phyloP scores from a whole-genome alignment of 92 coral and sea anemone species.

The Palythoa grandis region DNA sequence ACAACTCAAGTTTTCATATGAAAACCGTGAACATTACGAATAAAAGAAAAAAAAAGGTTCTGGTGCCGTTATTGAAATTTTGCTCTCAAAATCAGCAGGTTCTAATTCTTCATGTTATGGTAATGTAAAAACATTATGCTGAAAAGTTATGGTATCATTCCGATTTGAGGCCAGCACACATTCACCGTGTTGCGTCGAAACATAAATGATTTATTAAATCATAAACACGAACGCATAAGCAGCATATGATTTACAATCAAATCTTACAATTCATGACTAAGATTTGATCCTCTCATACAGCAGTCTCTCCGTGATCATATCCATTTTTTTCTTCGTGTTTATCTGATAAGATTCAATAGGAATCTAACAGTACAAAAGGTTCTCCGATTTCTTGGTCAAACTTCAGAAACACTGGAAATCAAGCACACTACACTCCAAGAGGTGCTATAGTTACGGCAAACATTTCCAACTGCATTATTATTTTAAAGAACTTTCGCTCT shows the following conservation, averaged over 20 bases:
- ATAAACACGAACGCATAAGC: not conserved
- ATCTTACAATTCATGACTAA: slow-evolving; percentile 3
- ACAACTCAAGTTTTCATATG: too few relatives aligned
- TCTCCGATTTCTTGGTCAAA: not conserved
- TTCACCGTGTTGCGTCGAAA: too few relatives aligned
- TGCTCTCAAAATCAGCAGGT: too few relatives aligned
- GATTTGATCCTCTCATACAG: not conserved
- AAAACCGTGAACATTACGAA: too few relatives aligned
- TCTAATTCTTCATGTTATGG: too few relatives aligned
- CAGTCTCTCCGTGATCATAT: not conserved
- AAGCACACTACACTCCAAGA: not conserved
- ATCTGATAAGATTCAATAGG: slow-evolving; percentile 13
- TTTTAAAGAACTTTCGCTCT: not conserved
- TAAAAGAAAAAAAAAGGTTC: too few relatives aligned
- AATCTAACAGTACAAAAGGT: too few relatives aligned
- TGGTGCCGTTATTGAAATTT: too few relatives aligned
- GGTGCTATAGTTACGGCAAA: not conserved
- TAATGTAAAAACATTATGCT: too few relatives aligned
- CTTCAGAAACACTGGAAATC: not conserved
- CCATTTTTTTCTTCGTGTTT: slow-evolving; percentile 16
- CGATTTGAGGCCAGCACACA: too few relatives aligned
- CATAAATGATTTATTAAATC: too few relatives aligned
- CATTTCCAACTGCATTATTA: not conserved
- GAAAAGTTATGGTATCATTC: too few relatives aligned
- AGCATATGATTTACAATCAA: slow-evolving; percentile 10